Base-by-base conservation (phyloP, 1,140 invertebrate genomes). In the Fopius arisanus region DNA sequence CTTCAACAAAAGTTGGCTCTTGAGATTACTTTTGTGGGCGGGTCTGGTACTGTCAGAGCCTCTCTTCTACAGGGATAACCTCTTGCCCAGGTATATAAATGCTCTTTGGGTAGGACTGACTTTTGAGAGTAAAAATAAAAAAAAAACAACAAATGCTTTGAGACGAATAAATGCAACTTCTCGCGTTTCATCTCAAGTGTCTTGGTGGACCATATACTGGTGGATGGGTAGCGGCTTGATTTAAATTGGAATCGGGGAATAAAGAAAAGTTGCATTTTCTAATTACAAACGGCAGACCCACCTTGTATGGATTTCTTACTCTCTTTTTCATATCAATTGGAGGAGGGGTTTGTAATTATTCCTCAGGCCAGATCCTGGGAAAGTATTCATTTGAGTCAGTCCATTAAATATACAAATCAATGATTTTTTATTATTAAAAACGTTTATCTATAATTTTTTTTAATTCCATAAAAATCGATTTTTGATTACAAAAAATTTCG, bases 1-100 rank as follows among this genome's bases (percentile, higher is more conserved):
- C 75, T 74, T 43, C 71, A 73, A 73, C 71, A 79, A 33, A 40
- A 37, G 54, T 66, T 48, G 70, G 33, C 73, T 75, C 74, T 81
- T 80, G 81, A 87, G 84, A 88, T 88, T 88, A 88, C 86, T 88
- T 88, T 88, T 87, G 85, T 87, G 86, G 87, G 87, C 87, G 87
- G 85, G 83, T 87, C 84, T 83, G 81, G 80, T 82, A 86, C 86
- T 87, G 86, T 87, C 86, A 86, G 82, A 84, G 84, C 80, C 19
- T 28, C 54, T 59, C 54, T 59, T 59, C 19, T 28, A 23, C 23
- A 28, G 23, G 23, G 19, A 59, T 59, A 59, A 59, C 54, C 54
- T 59, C 54, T 59, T 59, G 51, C 51, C 48, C 72, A 72, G 71
- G 74, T 75, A 74, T 76, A 59, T 59, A 59, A 71, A 70, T 76